Base-by-base conservation (phyloP, 2,797 vertebrate species). In the Synaphobranchus kaupii region DNA sequence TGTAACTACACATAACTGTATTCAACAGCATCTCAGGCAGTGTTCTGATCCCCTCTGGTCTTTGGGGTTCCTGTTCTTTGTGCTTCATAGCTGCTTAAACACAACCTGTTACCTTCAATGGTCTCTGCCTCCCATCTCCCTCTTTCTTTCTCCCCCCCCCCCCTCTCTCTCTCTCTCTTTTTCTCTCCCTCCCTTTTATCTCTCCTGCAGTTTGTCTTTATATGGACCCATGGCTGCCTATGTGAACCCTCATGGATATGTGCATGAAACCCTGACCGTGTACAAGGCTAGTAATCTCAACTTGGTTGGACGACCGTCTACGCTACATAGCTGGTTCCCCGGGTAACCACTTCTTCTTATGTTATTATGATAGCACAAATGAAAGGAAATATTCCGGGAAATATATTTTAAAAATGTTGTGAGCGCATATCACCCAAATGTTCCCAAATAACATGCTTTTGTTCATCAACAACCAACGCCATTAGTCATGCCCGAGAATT, bases 191-290 rank as follows among this genome's bases (percentile, higher is more conserved):
- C 44, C 25, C 78, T 44, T 44, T 90, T 4, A 4, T 93, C 12
- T 85, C 54, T 80, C 56, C 84, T 90, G 81, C 58, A 99, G 99
- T 88, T 94, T 99, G 82, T 99, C 99, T 82, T 86, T 99, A 22
- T 99, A 97, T 12, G 99, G 99, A 15, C 98, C 98, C 20, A 99
- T 99, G 99, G 99, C 99, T 76, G 98, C 98, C 0, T 99, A 99
- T 0, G 99, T 99, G 90, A 99, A 99, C 90, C 98, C 98, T 76
- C 98, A 99, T 0, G 98, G 99, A 0, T 99, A 98, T 44, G 97
- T 99, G 92, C 99, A 99, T 0, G 99, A 99, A 93, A 99, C 99
- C 0, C 96, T 99, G 83, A 99, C 99, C 0, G 98, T 99, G 44
- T 99, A 98, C 91, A 99, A 98, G 95, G 96, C 99, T 81, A 96